Evolutionary conservation across 1,140 invertebrate species (phyloP).

Genomic region (Sminthurinus signatus): DNA sequence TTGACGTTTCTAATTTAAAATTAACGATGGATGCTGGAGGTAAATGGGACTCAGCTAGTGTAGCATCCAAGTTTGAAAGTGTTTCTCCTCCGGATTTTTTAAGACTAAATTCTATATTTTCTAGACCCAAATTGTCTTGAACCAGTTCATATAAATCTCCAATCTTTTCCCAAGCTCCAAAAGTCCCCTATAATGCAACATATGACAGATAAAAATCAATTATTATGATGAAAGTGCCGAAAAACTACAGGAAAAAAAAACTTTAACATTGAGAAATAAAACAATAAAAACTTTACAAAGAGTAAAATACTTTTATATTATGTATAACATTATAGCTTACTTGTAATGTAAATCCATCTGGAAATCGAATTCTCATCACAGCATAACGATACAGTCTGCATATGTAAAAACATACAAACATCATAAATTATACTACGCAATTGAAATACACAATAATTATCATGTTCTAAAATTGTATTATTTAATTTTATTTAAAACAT

Average conservation of each 20-base stretch:
- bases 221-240: neutral
- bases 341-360: conserved; percentile 75
- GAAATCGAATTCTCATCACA: conserved; percentile 76
- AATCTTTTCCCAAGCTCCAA: conserved; percentile 69
- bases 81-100: conserved; percentile 58
- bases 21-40: conserved; percentile 67
- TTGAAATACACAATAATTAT: too few species aligned
- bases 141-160: conserved; percentile 64
- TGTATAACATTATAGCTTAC: conserved; percentile 48
- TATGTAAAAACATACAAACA: too few species aligned
- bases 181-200: conserved; percentile 61
- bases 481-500: too few species aligned
- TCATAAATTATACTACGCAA: too few species aligned
- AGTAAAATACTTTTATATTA: too few species aligned
- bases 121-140: conserved; percentile 58
- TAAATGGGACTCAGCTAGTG: conserved; percentile 61
- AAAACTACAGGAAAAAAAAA: too few species aligned
- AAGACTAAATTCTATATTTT: conserved; percentile 59
- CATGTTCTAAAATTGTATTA: too few species aligned
- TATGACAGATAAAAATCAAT: neutral
- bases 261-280: too few species aligned
- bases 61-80: conserved; percentile 55
- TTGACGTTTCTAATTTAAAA: conserved; percentile 55
- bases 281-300: too few species aligned
- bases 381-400: conserved; percentile 80